A percentile compares a stretch with the other conserved stretches of the same genome.
phyloP scores from a whole-genome alignment of 2,113 vertebrate species.

The Crotalus viridis region DNA sequence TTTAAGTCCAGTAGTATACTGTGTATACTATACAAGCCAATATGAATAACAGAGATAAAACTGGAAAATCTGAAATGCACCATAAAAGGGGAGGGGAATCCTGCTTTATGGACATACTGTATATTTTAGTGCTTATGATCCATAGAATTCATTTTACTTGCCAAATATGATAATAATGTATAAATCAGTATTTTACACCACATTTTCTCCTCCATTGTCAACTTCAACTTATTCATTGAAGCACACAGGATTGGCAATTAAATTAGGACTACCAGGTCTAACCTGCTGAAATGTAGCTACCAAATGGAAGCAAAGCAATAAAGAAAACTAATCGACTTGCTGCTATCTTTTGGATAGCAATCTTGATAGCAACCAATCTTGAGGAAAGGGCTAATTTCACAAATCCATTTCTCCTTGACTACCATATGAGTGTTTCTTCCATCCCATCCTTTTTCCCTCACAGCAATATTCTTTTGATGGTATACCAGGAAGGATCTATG shows the following conservation, averaged over 20 bases:
- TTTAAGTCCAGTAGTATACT: background rate
- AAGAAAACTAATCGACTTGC: background rate
- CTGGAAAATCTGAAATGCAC: background rate
- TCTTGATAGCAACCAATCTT: background rate
- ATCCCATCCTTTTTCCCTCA: background rate
- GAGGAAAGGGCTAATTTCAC: background rate
- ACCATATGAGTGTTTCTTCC: background rate
- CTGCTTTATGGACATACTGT: background rate
- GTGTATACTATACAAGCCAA: background rate
- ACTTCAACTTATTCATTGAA: background rate
- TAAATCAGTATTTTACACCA: background rate
- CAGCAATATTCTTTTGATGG: background rate
- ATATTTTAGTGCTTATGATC: background rate
- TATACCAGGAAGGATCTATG: background rate
- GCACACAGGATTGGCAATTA: background rate
- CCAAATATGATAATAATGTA: background rate
- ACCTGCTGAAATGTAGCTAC: background rate
- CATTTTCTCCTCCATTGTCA: background rate
- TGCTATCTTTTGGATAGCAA: background rate
- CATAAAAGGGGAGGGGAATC: background rate
- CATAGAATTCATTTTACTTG: background rate
- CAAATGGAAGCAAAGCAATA: background rate
- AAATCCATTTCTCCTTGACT: background rate
- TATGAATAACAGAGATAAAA: background rate
- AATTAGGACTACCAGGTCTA: background rate